These are phyloP conservation scores for Cygnus atratus DNA, from an alignment of 2,113 vertebrate genomes.

Conservation along the genomic window DNA sequence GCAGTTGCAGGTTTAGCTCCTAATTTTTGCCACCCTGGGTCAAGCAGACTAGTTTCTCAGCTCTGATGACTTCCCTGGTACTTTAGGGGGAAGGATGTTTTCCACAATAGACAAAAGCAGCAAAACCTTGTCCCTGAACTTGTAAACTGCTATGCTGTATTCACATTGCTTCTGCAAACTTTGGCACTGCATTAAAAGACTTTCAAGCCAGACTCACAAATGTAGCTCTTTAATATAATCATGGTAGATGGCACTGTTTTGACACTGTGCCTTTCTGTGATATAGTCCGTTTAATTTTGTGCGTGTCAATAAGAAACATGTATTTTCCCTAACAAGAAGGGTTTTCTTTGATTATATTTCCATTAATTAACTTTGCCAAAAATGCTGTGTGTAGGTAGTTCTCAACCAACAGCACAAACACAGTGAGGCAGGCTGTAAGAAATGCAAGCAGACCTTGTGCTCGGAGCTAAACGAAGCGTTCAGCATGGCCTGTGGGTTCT, in stretches of 20 bases:
- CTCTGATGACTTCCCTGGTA: background rate
- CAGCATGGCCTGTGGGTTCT: background rate
- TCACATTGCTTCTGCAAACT: background rate
- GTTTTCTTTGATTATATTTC: background rate
- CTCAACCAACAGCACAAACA: background rate
- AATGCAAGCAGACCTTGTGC: background rate
- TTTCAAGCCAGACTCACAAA: background rate
- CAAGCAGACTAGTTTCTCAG: background rate
- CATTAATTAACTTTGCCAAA: background rate
- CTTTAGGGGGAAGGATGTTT: background rate
- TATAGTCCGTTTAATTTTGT: background rate
- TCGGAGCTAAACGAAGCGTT: background rate
- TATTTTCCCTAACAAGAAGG: background rate
- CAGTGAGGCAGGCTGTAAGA: background rate
- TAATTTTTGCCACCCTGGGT: background rate
- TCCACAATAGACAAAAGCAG: background rate
- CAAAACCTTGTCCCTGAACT: background rate
- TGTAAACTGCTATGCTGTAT: rapidly evolving
- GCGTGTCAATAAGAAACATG: background rate
- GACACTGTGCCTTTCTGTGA: background rate
- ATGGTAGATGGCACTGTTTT: background rate
- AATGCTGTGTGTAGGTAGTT: background rate
- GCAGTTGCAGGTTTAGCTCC: background rate
- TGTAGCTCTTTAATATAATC: background rate
- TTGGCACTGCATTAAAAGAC: background rate